phyloP scores from a whole-genome alignment of 2,113 vertebrate species.

The Pavo muticus region DNA sequence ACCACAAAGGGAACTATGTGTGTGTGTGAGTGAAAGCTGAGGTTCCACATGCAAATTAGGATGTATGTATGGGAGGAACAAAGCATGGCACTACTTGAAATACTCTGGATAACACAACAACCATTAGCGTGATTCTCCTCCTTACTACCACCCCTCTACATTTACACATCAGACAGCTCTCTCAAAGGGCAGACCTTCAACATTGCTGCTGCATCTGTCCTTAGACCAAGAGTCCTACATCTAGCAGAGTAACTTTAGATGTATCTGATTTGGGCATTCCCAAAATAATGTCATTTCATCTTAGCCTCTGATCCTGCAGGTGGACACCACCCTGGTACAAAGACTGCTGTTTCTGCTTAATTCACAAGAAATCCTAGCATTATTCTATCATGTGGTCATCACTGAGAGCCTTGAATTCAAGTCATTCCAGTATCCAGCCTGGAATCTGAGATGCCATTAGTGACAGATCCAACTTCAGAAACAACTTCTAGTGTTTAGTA shows the following conservation, averaged over 20 bases:
- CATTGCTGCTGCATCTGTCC: neutral
- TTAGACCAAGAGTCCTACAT: neutral
- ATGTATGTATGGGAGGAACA: neutral
- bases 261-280: neutral
- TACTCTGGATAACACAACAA: neutral
- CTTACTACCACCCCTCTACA: neutral
- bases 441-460: neutral
- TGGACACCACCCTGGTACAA: neutral
- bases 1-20: neutral
- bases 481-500: neutral
- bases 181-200: neutral
- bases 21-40: neutral
- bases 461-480: constrained; percentile 8
- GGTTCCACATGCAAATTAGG: neutral
- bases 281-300: neutral
- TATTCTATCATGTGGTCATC: neutral
- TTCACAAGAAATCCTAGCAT: neutral
- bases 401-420: neutral
- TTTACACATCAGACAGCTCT: neutral
- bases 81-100: neutral
- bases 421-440: neutral
- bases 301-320: neutral
- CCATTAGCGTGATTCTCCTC: neutral
- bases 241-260: neutral
- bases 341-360: neutral